Evolutionary conservation across 2,797 vertebrate species (phyloP), one percentile per base, ranked within the genome.

Genomic region (Pseudopleuronectes americanus): DNA sequence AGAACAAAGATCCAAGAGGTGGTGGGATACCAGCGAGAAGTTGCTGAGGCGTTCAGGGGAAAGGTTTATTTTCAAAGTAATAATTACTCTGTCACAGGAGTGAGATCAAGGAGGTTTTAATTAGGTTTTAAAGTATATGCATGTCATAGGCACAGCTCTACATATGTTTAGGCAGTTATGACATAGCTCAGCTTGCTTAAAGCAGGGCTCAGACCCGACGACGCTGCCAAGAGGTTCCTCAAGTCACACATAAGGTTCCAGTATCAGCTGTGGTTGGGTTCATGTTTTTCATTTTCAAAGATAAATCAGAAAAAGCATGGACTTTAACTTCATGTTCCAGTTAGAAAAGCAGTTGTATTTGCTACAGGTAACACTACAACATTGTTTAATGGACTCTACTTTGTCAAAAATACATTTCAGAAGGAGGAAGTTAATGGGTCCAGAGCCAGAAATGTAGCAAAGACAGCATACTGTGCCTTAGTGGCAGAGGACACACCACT

Each of bases 31-130:
- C 41, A 23, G 54, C 66, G 64, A 57, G 51, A 41, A 57, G 60
- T 49, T 56, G 49, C 59, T 68, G 59, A 76, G 61, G 38, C 54
- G 64, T 58, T 79, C 43, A 78, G 33, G 52, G 62, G 64, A 61
- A 74, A 84, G 53, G 64, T 77, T 81, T 75, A 80, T 79, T 83
- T 79, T 83, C 57, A 79, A 87, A 80, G 77, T 77, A 43, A 79
- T 87, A 83, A 90, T 92, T 89, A 93, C 65, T 57, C 58, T 86
- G 83, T 88, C 87, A 79, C 17, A 74, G 56, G 21, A 66, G 64
- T 16, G 24, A 62, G 51, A 80, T 61, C 48, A 65, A 80, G 73
- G 69, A 79, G 66, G 62, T 85, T 83, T 89, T 86, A 87, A 90
- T 89, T 68, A 79, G 76, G 45, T 59, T 64, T 76, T 81, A 72